Evolutionary conservation across 2,113 vertebrate species (phyloP), one percentile per base, ranked within the genome.

Genomic region (Rhabdornis inornatus): DNA sequence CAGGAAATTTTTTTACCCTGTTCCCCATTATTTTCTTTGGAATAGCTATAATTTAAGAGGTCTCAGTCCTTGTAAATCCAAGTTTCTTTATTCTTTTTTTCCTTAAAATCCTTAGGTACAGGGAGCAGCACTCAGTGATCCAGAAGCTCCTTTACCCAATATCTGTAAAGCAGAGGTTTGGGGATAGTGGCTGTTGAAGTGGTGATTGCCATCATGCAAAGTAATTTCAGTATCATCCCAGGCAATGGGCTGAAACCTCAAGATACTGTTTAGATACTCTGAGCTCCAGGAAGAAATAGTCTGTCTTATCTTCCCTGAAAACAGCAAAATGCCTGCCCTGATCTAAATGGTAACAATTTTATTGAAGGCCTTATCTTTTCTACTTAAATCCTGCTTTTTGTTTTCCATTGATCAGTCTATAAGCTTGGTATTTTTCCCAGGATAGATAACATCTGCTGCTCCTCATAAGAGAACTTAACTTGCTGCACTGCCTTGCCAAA

Each of bases 381-480:
- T 45, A 57, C 57, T 85, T 79, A 35, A 82, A 83, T 84, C 76
- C 23, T 82, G 44, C n/a, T 10, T 44, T 76, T 47, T 53, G 23
- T 28, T 65, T 44, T 13, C 6, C 12, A 25, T 79, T 31, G 30
- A 77, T 87, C 78, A 90, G 45, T 77, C 78, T 33, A 16, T 79
- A 61, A 57, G 37, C 70, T 92, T 95, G 93, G 55, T 61, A 28
- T 69, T 92, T 91, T 92, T 83, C 78, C 89, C 83, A 77, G 66
- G 45, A 33, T 37, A 91, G 57, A 88, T 90, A 92, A 88, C 53
- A 92, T 89, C 84, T 94, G 37, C 55, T 70, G 47, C 50, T 81
- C 24, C 56, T 83, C 35, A 50, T 74, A 81, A 28, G 55, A 70
- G 56, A 68, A 63, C 18, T 87, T 56, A 44, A 84, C 80, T 92